A percentile compares a stretch with the other conserved stretches of the same genome.
These are phyloP conservation scores for Periophthalmus modestus DNA, from an alignment of 2,113 vertebrate genomes.

Conservation along the genomic window DNA sequence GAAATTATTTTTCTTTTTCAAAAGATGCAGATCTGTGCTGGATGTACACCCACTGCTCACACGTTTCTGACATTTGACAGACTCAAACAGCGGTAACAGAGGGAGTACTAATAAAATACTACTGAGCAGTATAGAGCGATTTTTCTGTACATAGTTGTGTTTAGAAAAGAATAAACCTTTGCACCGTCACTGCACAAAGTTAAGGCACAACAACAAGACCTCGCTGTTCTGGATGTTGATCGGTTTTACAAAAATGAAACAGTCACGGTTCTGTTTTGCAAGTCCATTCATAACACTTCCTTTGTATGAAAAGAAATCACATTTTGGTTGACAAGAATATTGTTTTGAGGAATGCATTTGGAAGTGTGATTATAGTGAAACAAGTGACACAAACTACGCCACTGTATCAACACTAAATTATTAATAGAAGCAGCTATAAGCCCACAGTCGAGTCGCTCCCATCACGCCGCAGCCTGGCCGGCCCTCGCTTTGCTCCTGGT, in stretches of 20 bases:
- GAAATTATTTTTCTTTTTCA: not conserved
- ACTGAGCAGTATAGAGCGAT: no score
- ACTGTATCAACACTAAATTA: conserved; percentile 54
- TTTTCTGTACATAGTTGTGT: no score
- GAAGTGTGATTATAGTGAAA: conserved; percentile 12
- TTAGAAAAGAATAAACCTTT: no score
- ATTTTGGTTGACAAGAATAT: conserved; percentile 36
- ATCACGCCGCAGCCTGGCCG: conserved; percentile 43
- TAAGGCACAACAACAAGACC: no score
- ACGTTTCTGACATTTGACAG: no score
- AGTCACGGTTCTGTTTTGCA: not conserved
- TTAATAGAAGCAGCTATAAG: conserved; percentile 48
- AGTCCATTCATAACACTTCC: not conserved
- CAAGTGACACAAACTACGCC: conserved; percentile 31
- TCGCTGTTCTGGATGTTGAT: no score
- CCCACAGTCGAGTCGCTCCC: conserved; percentile 40
- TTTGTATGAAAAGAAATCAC: conserved; percentile 46
- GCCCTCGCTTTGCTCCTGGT: conserved; percentile 42
- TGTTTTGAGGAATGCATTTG: conserved; percentile 17
- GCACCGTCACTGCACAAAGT: no score
- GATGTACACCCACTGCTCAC: no score
- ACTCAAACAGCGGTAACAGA: no score
- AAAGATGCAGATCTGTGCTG: not conserved
- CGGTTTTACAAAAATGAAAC: not conserved
- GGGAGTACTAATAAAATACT: no score